Percentiles rank a stretch among this genome's conserved stretches.
phyloP scores from a whole-genome alignment of 2,113 vertebrate species.

The Platysteira castanea region DNA sequence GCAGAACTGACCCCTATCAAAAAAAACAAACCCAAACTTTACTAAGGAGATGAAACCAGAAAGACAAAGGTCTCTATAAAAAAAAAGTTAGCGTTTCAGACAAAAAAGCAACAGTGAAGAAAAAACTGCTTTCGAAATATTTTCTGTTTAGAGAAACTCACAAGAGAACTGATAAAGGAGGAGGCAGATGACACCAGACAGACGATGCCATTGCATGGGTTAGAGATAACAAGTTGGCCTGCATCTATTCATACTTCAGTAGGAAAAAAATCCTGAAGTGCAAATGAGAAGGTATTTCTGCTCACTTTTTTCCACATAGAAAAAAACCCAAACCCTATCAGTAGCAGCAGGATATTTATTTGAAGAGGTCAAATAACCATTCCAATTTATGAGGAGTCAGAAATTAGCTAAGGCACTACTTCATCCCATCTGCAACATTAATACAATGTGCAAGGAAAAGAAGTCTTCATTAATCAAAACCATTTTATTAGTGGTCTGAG shows the following conservation, averaged over 20 bases:
- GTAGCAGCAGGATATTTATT: not conserved
- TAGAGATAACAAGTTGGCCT: not conserved
- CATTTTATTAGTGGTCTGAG: not conserved
- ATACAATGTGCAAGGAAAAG: not conserved
- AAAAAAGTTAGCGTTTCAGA: not conserved
- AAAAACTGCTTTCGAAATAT: not conserved
- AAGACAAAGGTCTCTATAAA: not conserved
- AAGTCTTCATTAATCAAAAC: not conserved
- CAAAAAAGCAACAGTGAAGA: not conserved
- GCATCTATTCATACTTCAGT: not conserved
- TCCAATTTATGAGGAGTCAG: not conserved
- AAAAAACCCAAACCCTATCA: not conserved
- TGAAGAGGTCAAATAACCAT: not conserved
- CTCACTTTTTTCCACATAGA: not conserved
- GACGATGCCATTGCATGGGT: not conserved
- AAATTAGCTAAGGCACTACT: not conserved
- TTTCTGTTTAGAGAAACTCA: not conserved
- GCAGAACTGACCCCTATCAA: not conserved
- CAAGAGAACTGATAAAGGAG: not conserved
- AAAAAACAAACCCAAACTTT: not conserved
- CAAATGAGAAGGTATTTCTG: not conserved
- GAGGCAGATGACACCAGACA: not conserved
- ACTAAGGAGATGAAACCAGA: not conserved
- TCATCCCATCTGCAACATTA: not conserved
- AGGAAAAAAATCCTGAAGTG: not conserved